Base-by-base conservation (phyloP, 1,140 invertebrate genomes). In the Bicyclus anynana region DNA sequence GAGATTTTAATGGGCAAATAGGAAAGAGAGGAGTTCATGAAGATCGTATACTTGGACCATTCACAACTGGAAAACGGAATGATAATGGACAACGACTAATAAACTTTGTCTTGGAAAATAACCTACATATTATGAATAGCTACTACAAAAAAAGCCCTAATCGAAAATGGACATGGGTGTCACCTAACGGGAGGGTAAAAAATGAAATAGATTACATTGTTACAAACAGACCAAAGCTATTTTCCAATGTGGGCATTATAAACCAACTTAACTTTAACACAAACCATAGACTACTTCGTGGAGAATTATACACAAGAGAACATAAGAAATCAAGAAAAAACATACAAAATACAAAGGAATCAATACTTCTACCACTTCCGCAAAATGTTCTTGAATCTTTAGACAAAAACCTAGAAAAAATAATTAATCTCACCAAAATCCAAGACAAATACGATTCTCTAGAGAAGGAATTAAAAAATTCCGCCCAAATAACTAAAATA, bases 201-300 rank as follows among this genome's bases (percentile, higher is more conserved):
- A 75, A 75, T 12, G 63, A 70, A 59, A 72, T 76, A 50, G 70
- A 76, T 47, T 76, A 42, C n/a, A 76, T 71, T 13, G 4, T 35
- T 12, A 35, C 33, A 35, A 35, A 35, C 12, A n/a, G n/a, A n/a
- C n/a, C n/a, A n/a, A n/a, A n/a, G n/a, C 12, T 35, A 5, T 35
- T 35, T 35, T 35, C 33, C 3, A 35, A 35, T 10, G 33, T 35
- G n/a, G n/a, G 2, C 33, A 10, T 35, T 35, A 12, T 35, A n/a
- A n/a, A n/a, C n/a, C n/a, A n/a, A n/a, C n/a, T n/a, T n/a, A n/a
- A n/a, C n/a, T n/a, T n/a, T n/a, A n/a, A n/a, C n/a, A n/a, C n/a
- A n/a, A n/a, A n/a, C n/a, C n/a, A n/a, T n/a, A n/a, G n/a, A n/a
- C n/a, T n/a, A n/a, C n/a, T n/a, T n/a, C n/a, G n/a, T n/a, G n/a